A percentile compares a stretch with the other conserved stretches of the same genome.
These are phyloP conservation scores for Athalia rosae DNA, from an alignment of 2,888 invertebrate genomes.

Conservation along the genomic window DNA sequence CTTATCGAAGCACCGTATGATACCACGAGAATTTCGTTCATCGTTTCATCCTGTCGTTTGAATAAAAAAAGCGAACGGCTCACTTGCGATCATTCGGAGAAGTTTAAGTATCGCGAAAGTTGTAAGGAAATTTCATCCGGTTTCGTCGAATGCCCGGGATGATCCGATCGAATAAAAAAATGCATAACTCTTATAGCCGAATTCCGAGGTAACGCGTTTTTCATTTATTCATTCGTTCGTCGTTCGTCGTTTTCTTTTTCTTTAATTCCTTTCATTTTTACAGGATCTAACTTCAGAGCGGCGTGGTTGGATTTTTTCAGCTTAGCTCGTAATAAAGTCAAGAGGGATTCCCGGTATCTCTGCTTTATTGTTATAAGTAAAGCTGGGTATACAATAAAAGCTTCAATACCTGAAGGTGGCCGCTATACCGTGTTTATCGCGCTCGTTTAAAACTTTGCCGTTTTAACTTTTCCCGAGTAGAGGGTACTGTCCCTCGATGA, in stretches of 20 bases:
- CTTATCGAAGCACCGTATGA: neutral
- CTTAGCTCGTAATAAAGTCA: too few species aligned
- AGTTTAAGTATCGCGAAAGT: slow-evolving; percentile 22
- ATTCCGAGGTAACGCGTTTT: neutral
- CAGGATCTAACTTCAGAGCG: neutral
- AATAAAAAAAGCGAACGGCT: neutral
- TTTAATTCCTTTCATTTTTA: neutral
- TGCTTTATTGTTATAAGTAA: neutral
- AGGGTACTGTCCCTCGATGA: slow-evolving; percentile 13
- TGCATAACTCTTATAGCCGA: too few species aligned
- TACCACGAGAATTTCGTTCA: neutral
- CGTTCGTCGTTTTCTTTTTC: too few species aligned
- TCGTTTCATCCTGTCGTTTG: slow-evolving; percentile 5
- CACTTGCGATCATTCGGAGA: neutral
- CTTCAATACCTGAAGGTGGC: slow-evolving; percentile 12
- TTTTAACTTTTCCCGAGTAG: slow-evolving; percentile 37
- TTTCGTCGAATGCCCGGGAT: neutral
- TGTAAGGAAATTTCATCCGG: neutral
- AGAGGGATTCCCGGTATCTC: neutral
- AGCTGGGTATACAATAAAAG: slow-evolving; percentile 21
- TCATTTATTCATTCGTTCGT: neutral
- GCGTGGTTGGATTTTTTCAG: too few species aligned
- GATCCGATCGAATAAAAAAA: too few species aligned
- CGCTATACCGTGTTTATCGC: slow-evolving; percentile 31
- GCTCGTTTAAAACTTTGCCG: slow-evolving; percentile 34